Evolutionary conservation across 2,797 vertebrate species (phyloP).

Genomic region (Apogon hyalosoma): DNA sequence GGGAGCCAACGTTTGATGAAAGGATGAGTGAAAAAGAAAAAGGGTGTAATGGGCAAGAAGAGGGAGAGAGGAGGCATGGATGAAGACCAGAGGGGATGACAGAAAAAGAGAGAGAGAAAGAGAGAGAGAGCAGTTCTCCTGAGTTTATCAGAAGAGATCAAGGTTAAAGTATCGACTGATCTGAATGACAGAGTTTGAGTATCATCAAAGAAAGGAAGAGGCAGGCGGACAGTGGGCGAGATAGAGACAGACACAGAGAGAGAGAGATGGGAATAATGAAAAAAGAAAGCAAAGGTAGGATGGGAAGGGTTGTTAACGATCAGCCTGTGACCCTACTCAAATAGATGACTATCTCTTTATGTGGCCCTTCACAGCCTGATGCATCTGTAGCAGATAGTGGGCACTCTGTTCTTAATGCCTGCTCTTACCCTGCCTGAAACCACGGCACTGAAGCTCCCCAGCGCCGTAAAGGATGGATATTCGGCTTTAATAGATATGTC

Average conservation of each 20-base stretch:
- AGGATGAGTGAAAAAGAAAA: slow-evolving; percentile 68
- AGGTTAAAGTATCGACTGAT: slow-evolving; percentile 75
- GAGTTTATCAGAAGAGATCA: slow-evolving; percentile 75
- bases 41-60: slow-evolving; percentile 55
- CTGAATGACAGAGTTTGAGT: slow-evolving; percentile 64
- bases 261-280: slow-evolving; percentile 47
- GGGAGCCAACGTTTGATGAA: slow-evolving; percentile 75
- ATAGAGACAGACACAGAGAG: slow-evolving; percentile 44
- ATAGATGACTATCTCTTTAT: slow-evolving; percentile 48
- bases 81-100: slow-evolving; percentile 70
- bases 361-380: slow-evolving; percentile 49
- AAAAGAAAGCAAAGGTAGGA: slow-evolving; percentile 29
- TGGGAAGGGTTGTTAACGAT: slow-evolving; percentile 50
- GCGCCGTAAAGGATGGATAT: slow-evolving; percentile 39
- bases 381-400: slow-evolving; percentile 29
- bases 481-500: slow-evolving; percentile 12
- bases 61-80: slow-evolving; percentile 45
- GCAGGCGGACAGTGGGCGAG: slow-evolving; percentile 33
- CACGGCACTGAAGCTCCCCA: slow-evolving; percentile 4
- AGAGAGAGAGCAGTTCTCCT: slow-evolving; percentile 50
- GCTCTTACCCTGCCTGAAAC: slow-evolving; percentile 18
- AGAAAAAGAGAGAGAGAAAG: slow-evolving; percentile 37
- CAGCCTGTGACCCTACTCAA: slow-evolving; percentile 50
- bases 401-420: slow-evolving; percentile 21
- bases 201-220: slow-evolving; percentile 67